A percentile compares a stretch with the other conserved stretches of the same genome.
These are phyloP conservation scores for Papilio demoleus DNA, from an alignment of 2,888 invertebrate species.

Conservation along the genomic window DNA sequence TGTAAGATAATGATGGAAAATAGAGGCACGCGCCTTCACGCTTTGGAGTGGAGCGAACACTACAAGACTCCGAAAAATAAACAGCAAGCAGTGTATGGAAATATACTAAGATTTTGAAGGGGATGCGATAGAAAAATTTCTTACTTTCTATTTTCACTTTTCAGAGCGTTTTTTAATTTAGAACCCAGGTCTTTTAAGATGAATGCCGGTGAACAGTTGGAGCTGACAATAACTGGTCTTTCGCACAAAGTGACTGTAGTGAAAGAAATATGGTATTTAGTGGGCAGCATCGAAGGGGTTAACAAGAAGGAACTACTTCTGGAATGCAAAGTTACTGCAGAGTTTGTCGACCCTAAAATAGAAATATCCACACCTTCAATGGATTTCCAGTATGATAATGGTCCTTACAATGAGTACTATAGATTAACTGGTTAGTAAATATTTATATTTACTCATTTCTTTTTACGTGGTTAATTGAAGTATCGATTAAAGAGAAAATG, in stretches of 20 bases:
- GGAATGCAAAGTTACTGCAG: slow-evolving; percentile 77
- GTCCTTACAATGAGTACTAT: slow-evolving; percentile 71
- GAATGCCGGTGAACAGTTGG: slow-evolving; percentile 69
- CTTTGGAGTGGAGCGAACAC: slow-evolving; percentile 79
- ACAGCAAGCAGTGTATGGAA: slow-evolving; percentile 58
- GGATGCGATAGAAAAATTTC: no score
- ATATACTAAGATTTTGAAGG: not conserved
- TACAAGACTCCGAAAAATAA: slow-evolving; percentile 74
- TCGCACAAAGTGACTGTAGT: slow-evolving; percentile 69
- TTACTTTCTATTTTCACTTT: no score
- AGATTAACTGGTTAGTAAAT: slow-evolving; percentile 70
- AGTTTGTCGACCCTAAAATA: slow-evolving; percentile 84
- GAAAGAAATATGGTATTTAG: slow-evolving; percentile 83
- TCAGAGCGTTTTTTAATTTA: slow-evolving; percentile 74
- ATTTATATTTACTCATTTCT: not conserved
- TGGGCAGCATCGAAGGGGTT: slow-evolving; percentile 80
- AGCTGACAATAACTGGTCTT: slow-evolving; percentile 66
- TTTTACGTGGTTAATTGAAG: not conserved
- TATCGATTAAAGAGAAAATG: no score
- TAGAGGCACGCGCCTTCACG: slow-evolving; percentile 79
- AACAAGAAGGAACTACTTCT: slow-evolving; percentile 81
- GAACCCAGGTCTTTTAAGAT: slow-evolving; percentile 76
- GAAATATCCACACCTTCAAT: slow-evolving; percentile 75
- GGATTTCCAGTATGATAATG: slow-evolving; percentile 78
- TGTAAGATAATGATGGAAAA: slow-evolving; percentile 80